Evolutionary conservation across 2,888 invertebrate species (phyloP), one percentile per base, ranked within the genome.

Genomic region (Dastarcus helophoroides): DNA sequence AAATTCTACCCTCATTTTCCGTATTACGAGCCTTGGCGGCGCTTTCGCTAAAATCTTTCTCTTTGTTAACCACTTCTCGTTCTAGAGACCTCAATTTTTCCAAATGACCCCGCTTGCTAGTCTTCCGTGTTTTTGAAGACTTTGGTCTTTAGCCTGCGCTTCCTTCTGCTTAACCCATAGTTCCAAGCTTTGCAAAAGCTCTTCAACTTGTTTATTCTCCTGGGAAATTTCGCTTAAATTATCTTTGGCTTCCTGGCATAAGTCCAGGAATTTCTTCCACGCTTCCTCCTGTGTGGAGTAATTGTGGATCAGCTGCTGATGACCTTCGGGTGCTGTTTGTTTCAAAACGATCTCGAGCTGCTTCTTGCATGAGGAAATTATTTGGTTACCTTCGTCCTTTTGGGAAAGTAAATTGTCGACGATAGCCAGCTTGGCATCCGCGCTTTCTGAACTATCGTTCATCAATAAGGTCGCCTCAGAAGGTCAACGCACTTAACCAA

Each of bases 131-230:
- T n/a, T n/a, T n/a, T n/a, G n/a, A n/a, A n/a, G n/a, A 42, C 85
- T 84, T 59, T 89, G 89, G 54, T 90, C 89, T 58, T 90, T 84
- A 0, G 91, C 73, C 53, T 81, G 77, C 27, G 72, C 71, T 61
- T 94, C 93, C 52, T 83, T 83, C 29, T 77, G 70, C 53, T 84
- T 86, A 28, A 89, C 67, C 93, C 93, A 94, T 26, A 73, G 69
- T 48, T 81, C 82, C 2, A 93, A 64, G 33, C 73, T 73, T 40
- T 86, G 82, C 16, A 89, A 71, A 11, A 78, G 69, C 26, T 73
- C 73, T 48, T 85, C 83, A 44, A 86, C 84, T 51, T 83, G 77
- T 23, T 77, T 77, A 78, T 86, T 88, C 51, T 84, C 77, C 26
- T 75, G 76, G 39, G 84, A 75, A 4, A 85, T 69, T 37, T 79